Conservation (phyloP, 2,888 invertebrate genomes). For the Xanthorhoe spadicearia region DNA sequence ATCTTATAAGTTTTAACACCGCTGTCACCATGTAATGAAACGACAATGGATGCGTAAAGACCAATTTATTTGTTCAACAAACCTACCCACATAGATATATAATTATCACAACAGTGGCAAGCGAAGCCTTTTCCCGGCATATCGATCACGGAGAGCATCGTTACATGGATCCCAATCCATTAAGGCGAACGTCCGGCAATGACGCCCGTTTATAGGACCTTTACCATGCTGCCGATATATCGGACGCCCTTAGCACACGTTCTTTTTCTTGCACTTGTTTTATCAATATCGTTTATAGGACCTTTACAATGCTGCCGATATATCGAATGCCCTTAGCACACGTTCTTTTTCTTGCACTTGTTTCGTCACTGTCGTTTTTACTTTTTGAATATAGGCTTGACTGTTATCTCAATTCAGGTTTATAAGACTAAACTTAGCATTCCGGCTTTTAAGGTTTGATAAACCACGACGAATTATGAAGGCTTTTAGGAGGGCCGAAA, state of each 20-base stretch:
- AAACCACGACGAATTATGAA: too few species aligned
- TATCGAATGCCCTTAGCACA: slow-evolving; percentile 15
- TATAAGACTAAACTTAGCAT: too few species aligned
- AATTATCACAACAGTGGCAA: too few species aligned
- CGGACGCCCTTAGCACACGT: slow-evolving; percentile 5
- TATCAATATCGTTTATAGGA: neutral
- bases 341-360: neutral
- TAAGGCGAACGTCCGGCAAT: slow-evolving; percentile 26
- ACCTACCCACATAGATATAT: too few species aligned
- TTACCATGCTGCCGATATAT: slow-evolving; percentile 29
- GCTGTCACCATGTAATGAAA: too few species aligned
- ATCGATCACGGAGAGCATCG: slow-evolving; percentile 22
- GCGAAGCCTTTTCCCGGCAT: slow-evolving; percentile 5
- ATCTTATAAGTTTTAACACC: too few species aligned
- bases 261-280: neutral
- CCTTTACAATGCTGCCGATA: slow-evolving; percentile 27
- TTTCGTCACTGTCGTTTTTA: neutral
- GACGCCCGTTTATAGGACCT: slow-evolving; percentile 31
- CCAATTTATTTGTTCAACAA: too few species aligned
- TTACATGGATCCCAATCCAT: slow-evolving; percentile 33
- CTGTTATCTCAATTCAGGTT: too few species aligned
- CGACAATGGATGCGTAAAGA: too few species aligned
- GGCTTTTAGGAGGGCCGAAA: too few species aligned
- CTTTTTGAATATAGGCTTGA: too few species aligned
- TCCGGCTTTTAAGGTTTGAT: too few species aligned